Evolutionary conservation across 2,113 vertebrate species (phyloP).

Genomic region (Centrocercus urophasianus): DNA sequence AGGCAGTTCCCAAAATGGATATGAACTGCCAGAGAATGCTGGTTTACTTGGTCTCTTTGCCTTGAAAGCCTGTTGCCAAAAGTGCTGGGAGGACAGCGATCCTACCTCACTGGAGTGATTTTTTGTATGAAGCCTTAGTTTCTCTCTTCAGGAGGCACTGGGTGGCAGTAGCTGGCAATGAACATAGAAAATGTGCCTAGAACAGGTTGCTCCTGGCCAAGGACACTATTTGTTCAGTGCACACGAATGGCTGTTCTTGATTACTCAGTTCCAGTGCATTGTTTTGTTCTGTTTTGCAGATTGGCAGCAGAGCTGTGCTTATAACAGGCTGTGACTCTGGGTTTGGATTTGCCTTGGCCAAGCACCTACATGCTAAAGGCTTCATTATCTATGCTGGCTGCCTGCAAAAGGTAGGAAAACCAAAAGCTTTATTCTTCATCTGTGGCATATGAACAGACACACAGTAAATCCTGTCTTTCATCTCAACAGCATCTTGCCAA

Average conservation of each 20-base stretch:
- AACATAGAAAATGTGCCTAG: not conserved
- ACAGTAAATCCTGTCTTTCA: not conserved
- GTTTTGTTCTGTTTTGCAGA: conserved; percentile 63
- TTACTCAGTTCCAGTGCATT: not conserved
- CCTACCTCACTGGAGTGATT: not conserved
- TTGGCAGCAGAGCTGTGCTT: conserved; percentile 78
- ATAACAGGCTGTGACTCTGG: conserved; percentile 84
- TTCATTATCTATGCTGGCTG: conserved; percentile 83
- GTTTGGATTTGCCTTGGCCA: conserved; percentile 82
- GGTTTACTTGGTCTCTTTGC: not conserved
- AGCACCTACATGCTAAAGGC: conserved; percentile 79
- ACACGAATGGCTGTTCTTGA: not conserved
- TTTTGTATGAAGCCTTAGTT: accelerated
- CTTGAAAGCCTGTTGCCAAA: not conserved
- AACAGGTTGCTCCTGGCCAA: not conserved
- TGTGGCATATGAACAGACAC: not conserved
- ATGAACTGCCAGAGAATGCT: not conserved
- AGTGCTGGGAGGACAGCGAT: not conserved
- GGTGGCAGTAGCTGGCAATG: not conserved
- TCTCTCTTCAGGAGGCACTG: not conserved
- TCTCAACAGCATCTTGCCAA: not conserved
- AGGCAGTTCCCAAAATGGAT: not conserved
- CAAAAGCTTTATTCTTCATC: not conserved
- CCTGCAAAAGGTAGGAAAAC: conserved; percentile 80
- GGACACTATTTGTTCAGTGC: not conserved